Evolutionary conservation across 2,113 vertebrate genomes (phyloP), one percentile per base, ranked within the genome.

Genomic region (Hiodon alosoides): DNA sequence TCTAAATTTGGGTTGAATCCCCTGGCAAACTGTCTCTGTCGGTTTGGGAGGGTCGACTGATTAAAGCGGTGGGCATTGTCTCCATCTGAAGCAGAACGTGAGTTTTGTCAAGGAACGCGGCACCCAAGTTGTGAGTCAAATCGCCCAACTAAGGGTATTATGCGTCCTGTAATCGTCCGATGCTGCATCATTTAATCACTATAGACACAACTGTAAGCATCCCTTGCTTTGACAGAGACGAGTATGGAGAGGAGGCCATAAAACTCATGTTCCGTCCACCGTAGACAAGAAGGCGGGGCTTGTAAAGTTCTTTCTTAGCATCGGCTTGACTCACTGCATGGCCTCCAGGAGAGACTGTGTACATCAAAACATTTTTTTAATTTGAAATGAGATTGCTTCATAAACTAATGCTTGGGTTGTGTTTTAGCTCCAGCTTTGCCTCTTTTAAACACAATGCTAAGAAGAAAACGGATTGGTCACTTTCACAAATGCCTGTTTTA

Each of bases 341-440:
- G 54, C 67, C 71, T 80, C 79, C 76, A 85, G 83, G 77, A n/a
- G 55, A 51, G 57, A 53, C 13, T 47, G 54, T 76, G 82, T 76
- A 70, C 61, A 80, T 83, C 84, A 87, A 79, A 81, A 76, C 78
- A 82, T 78, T 81, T 78, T 76, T 77, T 47, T 58, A 60, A 79
- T n/a, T 55, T 74, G 83, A 86, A 89, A 86, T 89, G 86, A 88
- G 78, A 81, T 76, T 70, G 75, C 81, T 88, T 81, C 31, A 31
- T 81, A 87, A 82, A 83, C 80, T 83, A 85, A 80, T 80, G 68
- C 64, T 71, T 31, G 31, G 31, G 31, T 31, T 31, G 31, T 31
- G 31, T 31, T 4, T 59, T 76, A 75, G 79, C 73, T 83, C 59
- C 76, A 78, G 81, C 83, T 76, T 64, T 78, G 77, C 70, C 72